Percentiles rank a stretch among this genome's conserved stretches.
Evolutionary conservation across 2,888 invertebrate species (phyloP).

Genomic region (Leptopterna dolabrata): DNA sequence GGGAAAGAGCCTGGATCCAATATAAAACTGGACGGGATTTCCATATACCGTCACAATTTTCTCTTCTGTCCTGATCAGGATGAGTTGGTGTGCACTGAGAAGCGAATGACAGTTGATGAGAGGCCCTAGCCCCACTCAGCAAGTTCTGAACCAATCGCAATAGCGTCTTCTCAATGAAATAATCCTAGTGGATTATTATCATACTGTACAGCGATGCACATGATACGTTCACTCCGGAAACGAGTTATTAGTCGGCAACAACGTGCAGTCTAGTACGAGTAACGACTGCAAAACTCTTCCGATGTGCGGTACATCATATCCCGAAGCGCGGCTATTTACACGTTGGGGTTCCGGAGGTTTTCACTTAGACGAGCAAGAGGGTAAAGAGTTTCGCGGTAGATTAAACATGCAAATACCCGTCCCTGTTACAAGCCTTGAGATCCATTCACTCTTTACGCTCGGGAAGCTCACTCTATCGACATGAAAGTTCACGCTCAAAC

Average conservation of each 20-base stretch:
- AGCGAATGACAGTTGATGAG: too few relatives aligned
- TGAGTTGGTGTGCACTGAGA: too few relatives aligned
- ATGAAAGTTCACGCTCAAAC: slow-evolving; percentile 12
- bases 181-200: too few relatives aligned
- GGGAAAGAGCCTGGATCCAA: too few relatives aligned
- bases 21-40: too few relatives aligned
- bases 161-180: too few relatives aligned
- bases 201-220: too few relatives aligned
- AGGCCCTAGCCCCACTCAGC: too few relatives aligned
- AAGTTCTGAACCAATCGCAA: too few relatives aligned
- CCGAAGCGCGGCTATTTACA: not conserved
- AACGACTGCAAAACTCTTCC: not conserved
- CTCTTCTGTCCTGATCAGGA: too few relatives aligned
- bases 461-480: not conserved
- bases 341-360: not conserved
- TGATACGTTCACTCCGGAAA: too few relatives aligned
- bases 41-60: too few relatives aligned
- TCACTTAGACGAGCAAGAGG: not conserved
- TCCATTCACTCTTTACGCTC: slow-evolving; percentile 25
- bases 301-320: not conserved
- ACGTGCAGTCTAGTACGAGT: not conserved
- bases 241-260: not conserved
- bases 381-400: slow-evolving; percentile 23
- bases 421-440: slow-evolving; percentile 6
- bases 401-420: slow-evolving; percentile 33